Percentiles rank a stretch among this genome's conserved stretches.
phyloP scores from a whole-genome alignment of 1,140 invertebrate species.

The Trinorchestia longiramus region DNA sequence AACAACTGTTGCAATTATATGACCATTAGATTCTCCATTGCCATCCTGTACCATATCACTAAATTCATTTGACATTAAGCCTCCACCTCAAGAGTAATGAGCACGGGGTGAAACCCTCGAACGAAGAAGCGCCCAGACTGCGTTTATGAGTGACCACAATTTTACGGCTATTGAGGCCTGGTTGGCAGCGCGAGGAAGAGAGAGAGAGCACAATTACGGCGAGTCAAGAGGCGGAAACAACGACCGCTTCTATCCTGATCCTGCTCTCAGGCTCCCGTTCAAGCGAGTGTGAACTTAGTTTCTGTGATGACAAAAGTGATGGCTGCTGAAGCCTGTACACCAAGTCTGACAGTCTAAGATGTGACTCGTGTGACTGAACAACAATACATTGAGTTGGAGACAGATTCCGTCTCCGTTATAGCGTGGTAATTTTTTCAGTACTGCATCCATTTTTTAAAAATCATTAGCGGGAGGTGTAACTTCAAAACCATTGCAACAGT shows the following conservation, averaged over 20 bases:
- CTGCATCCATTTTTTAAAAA: background rate
- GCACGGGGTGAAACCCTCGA: background rate
- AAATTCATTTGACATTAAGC: background rate
- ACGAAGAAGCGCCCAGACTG: background rate
- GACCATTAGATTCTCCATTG: background rate
- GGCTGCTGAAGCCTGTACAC: background rate
- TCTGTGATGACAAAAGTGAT: background rate
- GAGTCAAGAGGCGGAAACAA: conserved; percentile 46
- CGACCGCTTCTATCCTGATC: conserved; percentile 18
- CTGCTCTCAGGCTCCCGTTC: background rate
- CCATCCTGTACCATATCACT: background rate
- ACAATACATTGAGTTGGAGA: background rate
- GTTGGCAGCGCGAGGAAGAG: background rate
- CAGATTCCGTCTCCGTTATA: background rate
- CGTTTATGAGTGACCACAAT: conserved; percentile 6
- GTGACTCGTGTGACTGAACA: background rate
- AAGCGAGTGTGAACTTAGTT: conserved; percentile 9
- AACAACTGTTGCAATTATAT: background rate
- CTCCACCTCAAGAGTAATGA: background rate
- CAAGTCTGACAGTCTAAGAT: background rate
- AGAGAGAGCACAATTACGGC: background rate
- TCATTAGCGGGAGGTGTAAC: background rate
- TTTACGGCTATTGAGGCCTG: background rate
- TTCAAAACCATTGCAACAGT: background rate
- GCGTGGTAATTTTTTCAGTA: background rate